Evolutionary conservation across 2,113 vertebrate genomes (phyloP).

Genomic region (Siniperca knerii): DNA sequence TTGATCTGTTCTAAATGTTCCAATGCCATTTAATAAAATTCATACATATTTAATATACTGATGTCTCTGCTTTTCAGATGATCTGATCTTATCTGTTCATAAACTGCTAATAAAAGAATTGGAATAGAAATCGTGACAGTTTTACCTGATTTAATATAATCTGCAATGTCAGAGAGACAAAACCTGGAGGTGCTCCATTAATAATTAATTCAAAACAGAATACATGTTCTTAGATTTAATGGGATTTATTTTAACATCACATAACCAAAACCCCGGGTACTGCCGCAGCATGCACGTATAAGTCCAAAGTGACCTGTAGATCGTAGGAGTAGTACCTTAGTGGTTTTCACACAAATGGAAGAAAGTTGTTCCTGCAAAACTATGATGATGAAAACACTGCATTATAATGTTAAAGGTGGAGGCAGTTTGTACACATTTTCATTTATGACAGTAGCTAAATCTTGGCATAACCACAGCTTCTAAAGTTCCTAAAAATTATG

Average conservation of each 20-base stretch:
- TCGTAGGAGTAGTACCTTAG: not conserved
- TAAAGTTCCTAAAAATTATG: not conserved
- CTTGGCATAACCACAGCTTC: no score
- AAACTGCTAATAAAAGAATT: not conserved
- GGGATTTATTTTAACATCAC: not conserved
- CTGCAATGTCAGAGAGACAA: not conserved
- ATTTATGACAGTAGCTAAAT: not conserved
- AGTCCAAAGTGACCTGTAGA: not conserved
- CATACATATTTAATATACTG: not conserved
- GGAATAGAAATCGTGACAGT: not conserved
- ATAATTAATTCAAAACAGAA: not conserved
- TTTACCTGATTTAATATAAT: not conserved
- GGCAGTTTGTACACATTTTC: not conserved
- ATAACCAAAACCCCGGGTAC: not conserved
- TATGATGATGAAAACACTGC: not conserved
- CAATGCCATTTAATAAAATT: slow-evolving; percentile 41
- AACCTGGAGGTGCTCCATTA: not conserved
- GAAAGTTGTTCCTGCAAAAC: not conserved
- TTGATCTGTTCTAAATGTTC: slow-evolving; percentile 11
- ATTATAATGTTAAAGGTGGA: not conserved
- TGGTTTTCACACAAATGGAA: not conserved
- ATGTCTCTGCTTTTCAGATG: not conserved
- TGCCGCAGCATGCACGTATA: not conserved
- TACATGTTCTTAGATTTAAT: not conserved
- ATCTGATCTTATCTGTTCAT: not conserved